These are phyloP conservation scores for Sebastiscus tertius DNA, from an alignment of 2,797 vertebrate genomes.

Conservation along the genomic window DNA sequence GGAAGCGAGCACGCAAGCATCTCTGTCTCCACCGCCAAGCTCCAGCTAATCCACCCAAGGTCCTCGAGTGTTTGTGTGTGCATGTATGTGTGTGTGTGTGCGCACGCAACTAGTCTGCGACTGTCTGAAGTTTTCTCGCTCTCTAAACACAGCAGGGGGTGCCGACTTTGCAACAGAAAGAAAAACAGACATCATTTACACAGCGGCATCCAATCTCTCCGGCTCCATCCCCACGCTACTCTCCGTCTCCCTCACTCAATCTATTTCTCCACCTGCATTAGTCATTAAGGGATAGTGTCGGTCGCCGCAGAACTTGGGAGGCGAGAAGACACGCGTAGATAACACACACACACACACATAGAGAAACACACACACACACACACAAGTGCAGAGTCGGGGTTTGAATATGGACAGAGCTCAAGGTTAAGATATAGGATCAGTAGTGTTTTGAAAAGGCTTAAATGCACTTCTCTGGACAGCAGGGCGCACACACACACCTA, in stretches of 20 bases:
- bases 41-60: slow-evolving; percentile 80
- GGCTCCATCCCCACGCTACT: slow-evolving; percentile 75
- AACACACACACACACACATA: slow-evolving; percentile 18
- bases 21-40: slow-evolving; percentile 76
- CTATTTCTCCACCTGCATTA: slow-evolving; percentile 80
- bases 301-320: slow-evolving; percentile 32
- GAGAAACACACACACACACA: slow-evolving; percentile 12
- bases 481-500: background rate
- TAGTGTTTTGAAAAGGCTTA: slow-evolving; percentile 68
- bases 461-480: slow-evolving; percentile 58
- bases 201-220: slow-evolving; percentile 73
- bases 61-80: slow-evolving; percentile 71
- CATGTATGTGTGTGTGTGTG: slow-evolving; percentile 57
- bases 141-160: slow-evolving; percentile 68
- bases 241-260: slow-evolving; percentile 76
- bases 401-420: slow-evolving; percentile 71
- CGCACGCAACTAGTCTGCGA: slow-evolving; percentile 63
- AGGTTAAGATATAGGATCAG: slow-evolving; percentile 74
- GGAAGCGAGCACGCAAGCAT: slow-evolving; percentile 68
- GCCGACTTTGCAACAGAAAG: slow-evolving; percentile 66
- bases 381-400: slow-evolving; percentile 47
- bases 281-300: slow-evolving; percentile 81
- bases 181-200: slow-evolving; percentile 75
- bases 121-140: slow-evolving; percentile 71
- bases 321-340: slow-evolving; percentile 20